A percentile compares a stretch with the other conserved stretches of the same genome.
Evolutionary conservation across 2,888 invertebrate genomes (phyloP).

Genomic region (Apodemia duryi): DNA sequence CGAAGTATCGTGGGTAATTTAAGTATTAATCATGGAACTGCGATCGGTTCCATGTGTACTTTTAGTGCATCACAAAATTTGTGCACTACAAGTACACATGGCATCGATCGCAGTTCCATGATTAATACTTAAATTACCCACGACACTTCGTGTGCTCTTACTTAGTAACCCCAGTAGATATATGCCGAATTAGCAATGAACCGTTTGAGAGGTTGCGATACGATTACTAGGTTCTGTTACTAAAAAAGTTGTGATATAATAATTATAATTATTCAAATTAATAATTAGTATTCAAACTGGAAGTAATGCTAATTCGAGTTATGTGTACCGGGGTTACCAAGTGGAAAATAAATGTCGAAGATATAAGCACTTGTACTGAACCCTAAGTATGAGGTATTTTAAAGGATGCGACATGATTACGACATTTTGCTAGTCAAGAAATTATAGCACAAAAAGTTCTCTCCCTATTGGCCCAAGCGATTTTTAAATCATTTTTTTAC

Average conservation of each 20-base stretch:
- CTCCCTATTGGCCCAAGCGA: too few species aligned
- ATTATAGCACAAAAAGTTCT: too few species aligned
- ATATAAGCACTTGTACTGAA: too few species aligned
- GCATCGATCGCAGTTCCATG: constrained; percentile 49
- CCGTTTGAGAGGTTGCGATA: too few species aligned
- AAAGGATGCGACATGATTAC: constrained; percentile 35
- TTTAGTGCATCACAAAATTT: constrained; percentile 57
- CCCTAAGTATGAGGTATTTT: constrained; percentile 31
- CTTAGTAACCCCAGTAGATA: constrained; percentile 23
- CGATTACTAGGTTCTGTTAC: too few species aligned
- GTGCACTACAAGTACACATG: constrained; percentile 57
- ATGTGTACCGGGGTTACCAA: too few species aligned
- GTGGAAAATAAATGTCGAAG: too few species aligned
- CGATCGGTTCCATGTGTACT: constrained; percentile 53
- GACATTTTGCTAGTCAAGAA: neutral
- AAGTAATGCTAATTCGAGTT: too few species aligned
- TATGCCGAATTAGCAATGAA: neutral
- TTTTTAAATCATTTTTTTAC: too few species aligned
- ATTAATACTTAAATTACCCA: constrained; percentile 65
- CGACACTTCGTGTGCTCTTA: constrained; percentile 44
- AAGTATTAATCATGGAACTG: constrained; percentile 60
- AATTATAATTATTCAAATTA: too few species aligned
- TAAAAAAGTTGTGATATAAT: too few species aligned
- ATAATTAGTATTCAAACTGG: too few species aligned
- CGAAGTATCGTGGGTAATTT: constrained; percentile 56